These are phyloP conservation scores for Acronicta leporina DNA, from an alignment of 2,888 invertebrate genomes.

Conservation along the genomic window DNA sequence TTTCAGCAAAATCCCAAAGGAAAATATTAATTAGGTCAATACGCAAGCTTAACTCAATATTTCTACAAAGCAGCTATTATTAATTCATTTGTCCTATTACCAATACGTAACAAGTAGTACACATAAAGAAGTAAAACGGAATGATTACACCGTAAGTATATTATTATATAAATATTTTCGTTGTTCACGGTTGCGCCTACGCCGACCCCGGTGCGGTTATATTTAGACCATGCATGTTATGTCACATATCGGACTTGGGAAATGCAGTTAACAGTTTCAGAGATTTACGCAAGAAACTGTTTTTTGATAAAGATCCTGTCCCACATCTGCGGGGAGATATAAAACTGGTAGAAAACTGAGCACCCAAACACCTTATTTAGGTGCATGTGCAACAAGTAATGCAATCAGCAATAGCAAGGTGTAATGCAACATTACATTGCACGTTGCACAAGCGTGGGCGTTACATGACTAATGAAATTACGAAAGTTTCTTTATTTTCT, in stretches of 20 bases:
- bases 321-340: too few relatives aligned
- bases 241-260: slow-evolving; percentile 69
- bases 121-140: slow-evolving; percentile 29
- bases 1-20: too few relatives aligned
- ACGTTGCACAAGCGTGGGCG: slow-evolving; percentile 5
- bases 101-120: slow-evolving; percentile 21
- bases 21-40: slow-evolving; percentile 12
- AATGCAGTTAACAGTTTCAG: slow-evolving; percentile 53
- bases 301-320: too few relatives aligned
- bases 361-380: not conserved
- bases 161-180: slow-evolving; percentile 62
- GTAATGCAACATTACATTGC: slow-evolving; percentile 7
- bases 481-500: slow-evolving; percentile 4
- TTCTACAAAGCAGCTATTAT: slow-evolving; percentile 20
- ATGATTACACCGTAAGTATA: slow-evolving; percentile 38
- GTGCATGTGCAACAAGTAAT: too few relatives aligned
- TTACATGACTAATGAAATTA: slow-evolving; percentile 11
- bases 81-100: slow-evolving; percentile 33
- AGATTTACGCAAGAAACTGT: not conserved
- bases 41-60: slow-evolving; percentile 16
- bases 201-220: slow-evolving; percentile 66
- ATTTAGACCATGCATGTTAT: slow-evolving; percentile 69
- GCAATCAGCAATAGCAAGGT: not conserved
- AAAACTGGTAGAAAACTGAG: not conserved
- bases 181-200: slow-evolving; percentile 62